These are phyloP conservation scores for Neosilurus mollespiculum DNA, from an alignment of 2,797 vertebrate genomes.

Conservation along the genomic window DNA sequence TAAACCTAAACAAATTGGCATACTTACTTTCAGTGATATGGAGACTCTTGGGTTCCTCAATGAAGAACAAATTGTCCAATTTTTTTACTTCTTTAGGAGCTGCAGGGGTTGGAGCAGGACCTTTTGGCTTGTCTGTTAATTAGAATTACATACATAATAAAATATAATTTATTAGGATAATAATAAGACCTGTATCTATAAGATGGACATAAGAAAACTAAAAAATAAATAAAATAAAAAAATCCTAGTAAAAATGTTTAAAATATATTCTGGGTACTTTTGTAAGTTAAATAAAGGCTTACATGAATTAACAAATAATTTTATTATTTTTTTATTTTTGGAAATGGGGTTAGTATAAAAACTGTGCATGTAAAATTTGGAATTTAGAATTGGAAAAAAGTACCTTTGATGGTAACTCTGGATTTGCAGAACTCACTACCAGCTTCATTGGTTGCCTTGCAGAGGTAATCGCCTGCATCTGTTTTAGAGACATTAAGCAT, in stretches of 20 bases:
- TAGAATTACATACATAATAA: slow-evolving; percentile 29
- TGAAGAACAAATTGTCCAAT: slow-evolving; percentile 83
- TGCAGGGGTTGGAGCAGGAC: slow-evolving; percentile 74
- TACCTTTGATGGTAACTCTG: slow-evolving; percentile 92
- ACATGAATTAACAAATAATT: no score
- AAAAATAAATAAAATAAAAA: background rate
- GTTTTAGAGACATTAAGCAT: slow-evolving; percentile 75
- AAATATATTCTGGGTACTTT: no score
- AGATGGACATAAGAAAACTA: background rate
- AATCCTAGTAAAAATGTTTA: no score
- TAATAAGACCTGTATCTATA: background rate
- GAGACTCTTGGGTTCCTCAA: slow-evolving; percentile 85
- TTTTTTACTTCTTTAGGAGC: slow-evolving; percentile 74
- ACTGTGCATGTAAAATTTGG: background rate
- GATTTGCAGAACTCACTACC: slow-evolving; percentile 90
- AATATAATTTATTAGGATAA: slow-evolving; percentile 1
- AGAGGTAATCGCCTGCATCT: slow-evolving; percentile 89
- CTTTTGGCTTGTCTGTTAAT: slow-evolving; percentile 81
- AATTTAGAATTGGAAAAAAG: background rate
- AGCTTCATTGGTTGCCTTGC: slow-evolving; percentile 89
- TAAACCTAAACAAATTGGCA: background rate
- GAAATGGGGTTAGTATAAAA: no score
- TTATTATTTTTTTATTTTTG: no score
- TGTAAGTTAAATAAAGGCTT: no score
- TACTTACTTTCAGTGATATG: slow-evolving; percentile 89